These are phyloP conservation scores for Exephanes ischioxanthus DNA, from an alignment of 2,888 invertebrate genomes.

Conservation along the genomic window DNA sequence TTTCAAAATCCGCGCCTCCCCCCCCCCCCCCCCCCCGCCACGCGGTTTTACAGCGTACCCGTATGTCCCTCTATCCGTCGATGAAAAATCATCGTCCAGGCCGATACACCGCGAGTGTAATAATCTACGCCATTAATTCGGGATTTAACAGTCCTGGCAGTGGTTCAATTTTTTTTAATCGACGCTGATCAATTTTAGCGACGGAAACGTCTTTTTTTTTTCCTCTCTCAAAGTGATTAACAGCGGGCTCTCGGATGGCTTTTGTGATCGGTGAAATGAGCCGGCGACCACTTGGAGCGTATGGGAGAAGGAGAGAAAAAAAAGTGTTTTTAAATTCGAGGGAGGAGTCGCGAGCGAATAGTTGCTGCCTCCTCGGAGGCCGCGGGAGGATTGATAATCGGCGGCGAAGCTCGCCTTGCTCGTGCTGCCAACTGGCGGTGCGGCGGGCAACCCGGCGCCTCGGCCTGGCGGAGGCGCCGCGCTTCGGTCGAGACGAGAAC, in stretches of 20 bases:
- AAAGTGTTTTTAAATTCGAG: neutral
- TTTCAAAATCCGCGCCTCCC: conserved; percentile 28
- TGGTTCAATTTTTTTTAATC: conserved; percentile 59
- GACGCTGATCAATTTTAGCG: conserved; percentile 43
- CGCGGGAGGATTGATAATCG: conserved; percentile 55
- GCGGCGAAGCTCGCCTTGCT: conserved; percentile 76
- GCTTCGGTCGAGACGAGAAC: conserved; percentile 60
- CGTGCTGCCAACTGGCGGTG: conserved; percentile 83
- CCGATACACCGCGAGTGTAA: conserved; percentile 14
- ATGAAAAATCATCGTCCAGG: conserved; percentile 60
- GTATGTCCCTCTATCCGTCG: conserved; percentile 4
- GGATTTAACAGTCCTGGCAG: conserved; percentile 23
- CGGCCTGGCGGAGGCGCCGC: conserved; percentile 69
- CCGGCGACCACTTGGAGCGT: neutral
- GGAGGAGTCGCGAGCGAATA: conserved; percentile 18
- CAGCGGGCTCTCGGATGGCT: conserved; percentile 5
- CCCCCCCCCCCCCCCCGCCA: neutral
- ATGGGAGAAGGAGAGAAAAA: neutral
- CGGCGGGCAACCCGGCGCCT: conserved; percentile 61
- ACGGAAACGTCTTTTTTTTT: conserved; percentile 1
- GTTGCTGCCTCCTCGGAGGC: conserved; percentile 42
- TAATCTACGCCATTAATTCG: conserved; percentile 50
- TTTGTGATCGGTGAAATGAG: conserved; percentile 11
- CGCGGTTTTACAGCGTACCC: neutral
- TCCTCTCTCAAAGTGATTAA: neutral